Conservation (phyloP, 2,888 invertebrate genomes). For the Scrobipalpa atriplicella region DNA sequence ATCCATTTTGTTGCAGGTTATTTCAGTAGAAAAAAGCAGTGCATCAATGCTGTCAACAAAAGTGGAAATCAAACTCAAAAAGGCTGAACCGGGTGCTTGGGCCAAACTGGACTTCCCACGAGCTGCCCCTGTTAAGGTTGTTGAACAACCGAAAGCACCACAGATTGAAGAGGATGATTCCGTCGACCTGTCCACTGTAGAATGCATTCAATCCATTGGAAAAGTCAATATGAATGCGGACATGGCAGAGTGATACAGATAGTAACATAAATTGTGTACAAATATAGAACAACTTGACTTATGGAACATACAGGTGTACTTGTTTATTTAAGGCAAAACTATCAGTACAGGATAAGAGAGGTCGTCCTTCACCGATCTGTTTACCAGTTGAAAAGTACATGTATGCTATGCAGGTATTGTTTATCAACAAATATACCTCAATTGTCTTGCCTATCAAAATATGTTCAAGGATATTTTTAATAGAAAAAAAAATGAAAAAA, state of each 20-base stretch:
- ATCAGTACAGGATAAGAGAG: no score
- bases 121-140: slow-evolving; percentile 49
- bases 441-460: no score
- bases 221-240: slow-evolving; percentile 65
- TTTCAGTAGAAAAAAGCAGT: slow-evolving; percentile 87
- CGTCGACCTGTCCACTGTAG: slow-evolving; percentile 89
- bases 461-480: no score
- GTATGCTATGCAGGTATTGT: no score
- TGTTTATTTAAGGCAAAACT: slow-evolving; percentile 8
- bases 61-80: slow-evolving; percentile 95
- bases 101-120: slow-evolving; percentile 86
- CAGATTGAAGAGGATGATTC: slow-evolving; percentile 80
- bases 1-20: slow-evolving; percentile 81
- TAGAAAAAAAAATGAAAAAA: no score
- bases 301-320: not conserved
- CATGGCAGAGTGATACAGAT: slow-evolving; percentile 34
- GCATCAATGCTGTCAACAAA: slow-evolving; percentile 94
- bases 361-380: no score
- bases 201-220: slow-evolving; percentile 71
- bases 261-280: no score
- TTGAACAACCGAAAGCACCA: slow-evolving; percentile 39
- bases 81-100: slow-evolving; percentile 94
- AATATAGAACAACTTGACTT: slow-evolving; percentile 23
- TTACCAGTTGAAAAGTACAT: no score
- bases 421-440: no score